A percentile compares a stretch with the other conserved stretches of the same genome.
phyloP scores from a whole-genome alignment of 2,888 invertebrate species.

The Ctena decussata region DNA sequence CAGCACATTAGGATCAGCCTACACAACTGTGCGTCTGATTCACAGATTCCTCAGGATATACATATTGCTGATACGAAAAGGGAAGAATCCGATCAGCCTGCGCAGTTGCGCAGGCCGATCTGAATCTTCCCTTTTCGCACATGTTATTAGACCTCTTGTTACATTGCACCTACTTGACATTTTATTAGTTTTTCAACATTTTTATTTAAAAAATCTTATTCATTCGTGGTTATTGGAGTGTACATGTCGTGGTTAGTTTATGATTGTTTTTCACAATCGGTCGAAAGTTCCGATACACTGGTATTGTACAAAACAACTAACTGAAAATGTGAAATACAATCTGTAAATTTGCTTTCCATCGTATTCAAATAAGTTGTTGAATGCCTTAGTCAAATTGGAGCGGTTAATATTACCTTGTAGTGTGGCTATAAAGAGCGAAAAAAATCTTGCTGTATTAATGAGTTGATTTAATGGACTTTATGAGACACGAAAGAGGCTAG shows the following conservation, averaged over 20 bases:
- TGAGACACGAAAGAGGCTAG: no score
- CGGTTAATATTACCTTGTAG: no score
- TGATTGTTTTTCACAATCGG: conserved; percentile 3
- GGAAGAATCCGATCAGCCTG: not conserved
- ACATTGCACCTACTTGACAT: no score
- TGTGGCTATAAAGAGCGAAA: no score
- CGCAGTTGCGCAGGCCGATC: not conserved
- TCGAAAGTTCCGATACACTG: conserved; percentile 9
- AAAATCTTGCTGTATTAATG: no score
- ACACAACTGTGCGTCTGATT: no score
- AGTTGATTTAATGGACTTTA: no score
- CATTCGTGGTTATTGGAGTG: not conserved
- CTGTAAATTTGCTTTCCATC: conserved; percentile 4
- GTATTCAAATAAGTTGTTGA: not conserved
- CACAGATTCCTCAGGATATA: no score
- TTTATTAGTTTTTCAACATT: no score
- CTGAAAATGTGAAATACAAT: not conserved
- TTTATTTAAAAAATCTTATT: not conserved
- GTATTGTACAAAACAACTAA: not conserved
- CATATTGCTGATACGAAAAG: no score
- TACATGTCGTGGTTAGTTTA: not conserved
- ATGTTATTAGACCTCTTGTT: no score
- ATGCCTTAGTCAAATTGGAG: not conserved
- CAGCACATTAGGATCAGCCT: no score
- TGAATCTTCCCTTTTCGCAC: not conserved